These are phyloP conservation scores for Oxycera nigricornis DNA, from an alignment of 2,888 invertebrate genomes.

Conservation along the genomic window DNA sequence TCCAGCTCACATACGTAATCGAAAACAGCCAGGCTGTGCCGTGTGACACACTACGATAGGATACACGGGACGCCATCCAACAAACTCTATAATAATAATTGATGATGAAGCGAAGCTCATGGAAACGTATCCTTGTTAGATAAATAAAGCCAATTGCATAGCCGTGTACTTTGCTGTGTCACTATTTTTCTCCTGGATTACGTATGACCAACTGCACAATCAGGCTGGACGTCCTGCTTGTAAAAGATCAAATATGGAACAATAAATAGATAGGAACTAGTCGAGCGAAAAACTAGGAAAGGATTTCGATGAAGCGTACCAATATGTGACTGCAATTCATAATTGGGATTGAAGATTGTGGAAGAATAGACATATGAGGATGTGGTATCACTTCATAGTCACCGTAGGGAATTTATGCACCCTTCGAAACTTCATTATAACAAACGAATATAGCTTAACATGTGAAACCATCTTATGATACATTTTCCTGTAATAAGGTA, in stretches of 20 bases:
- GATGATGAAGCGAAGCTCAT: background rate
- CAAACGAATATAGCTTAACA: too few relatives aligned
- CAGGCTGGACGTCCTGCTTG: background rate
- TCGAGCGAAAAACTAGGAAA: background rate
- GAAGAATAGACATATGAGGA: too few relatives aligned
- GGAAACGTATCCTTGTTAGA: constrained; percentile 2
- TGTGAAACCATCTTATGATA: too few relatives aligned
- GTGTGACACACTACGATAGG: background rate
- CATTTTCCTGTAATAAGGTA: too few relatives aligned
- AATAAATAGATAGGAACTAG: background rate
- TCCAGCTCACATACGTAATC: constrained; percentile 26
- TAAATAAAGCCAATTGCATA: background rate
- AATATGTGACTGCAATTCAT: too few relatives aligned
- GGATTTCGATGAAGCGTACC: too few relatives aligned
- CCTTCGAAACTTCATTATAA: too few relatives aligned
- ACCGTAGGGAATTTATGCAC: too few relatives aligned
- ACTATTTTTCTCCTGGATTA: background rate
- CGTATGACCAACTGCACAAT: background rate
- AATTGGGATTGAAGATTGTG: too few relatives aligned
- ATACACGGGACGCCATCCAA: background rate
- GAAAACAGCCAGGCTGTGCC: background rate
- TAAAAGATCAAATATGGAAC: background rate
- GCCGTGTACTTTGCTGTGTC: background rate
- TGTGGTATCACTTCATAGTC: too few relatives aligned
- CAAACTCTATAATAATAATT: constrained; percentile 10